These are phyloP conservation scores for Alethe diademata DNA, from an alignment of 2,113 vertebrate species.

Conservation along the genomic window DNA sequence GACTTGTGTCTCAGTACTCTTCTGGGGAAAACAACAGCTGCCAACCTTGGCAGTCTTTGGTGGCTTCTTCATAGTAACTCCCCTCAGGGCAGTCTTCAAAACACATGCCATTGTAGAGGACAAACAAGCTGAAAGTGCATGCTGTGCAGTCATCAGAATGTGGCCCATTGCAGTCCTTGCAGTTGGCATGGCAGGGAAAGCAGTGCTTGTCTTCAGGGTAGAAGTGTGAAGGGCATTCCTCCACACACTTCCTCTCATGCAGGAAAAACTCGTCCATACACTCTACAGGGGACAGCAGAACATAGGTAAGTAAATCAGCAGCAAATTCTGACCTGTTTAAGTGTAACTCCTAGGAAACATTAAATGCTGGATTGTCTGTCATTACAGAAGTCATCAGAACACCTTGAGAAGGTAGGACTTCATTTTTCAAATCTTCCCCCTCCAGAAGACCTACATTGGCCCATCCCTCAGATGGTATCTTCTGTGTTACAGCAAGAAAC, in stretches of 20 bases:
- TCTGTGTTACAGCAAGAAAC: background rate
- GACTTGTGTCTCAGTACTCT: background rate
- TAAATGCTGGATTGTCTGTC: background rate
- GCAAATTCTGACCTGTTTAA: background rate
- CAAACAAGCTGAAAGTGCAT: conserved; percentile 56
- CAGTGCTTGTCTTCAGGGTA: conserved; percentile 75
- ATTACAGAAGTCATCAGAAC: background rate
- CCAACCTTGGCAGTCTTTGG: conserved; percentile 81
- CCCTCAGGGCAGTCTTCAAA: conserved; percentile 74
- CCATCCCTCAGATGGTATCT: background rate
- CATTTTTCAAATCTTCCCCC: background rate
- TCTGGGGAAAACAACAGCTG: background rate
- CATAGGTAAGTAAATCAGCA: fast-evolving
- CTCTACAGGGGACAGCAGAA: conserved; percentile 62
- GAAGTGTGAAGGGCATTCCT: conserved; percentile 80
- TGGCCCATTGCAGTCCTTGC: conserved; percentile 81
- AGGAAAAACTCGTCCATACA: conserved; percentile 80
- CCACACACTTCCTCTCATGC: conserved; percentile 74
- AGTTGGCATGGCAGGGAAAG: conserved; percentile 78
- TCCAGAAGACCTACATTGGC: background rate
- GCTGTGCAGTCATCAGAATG: conserved; percentile 78
- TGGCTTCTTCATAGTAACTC: conserved; percentile 74
- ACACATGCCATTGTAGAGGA: conserved; percentile 78
- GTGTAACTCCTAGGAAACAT: background rate
- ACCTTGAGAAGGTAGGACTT: background rate